These are phyloP conservation scores for Rotaria sp. DNA, from an alignment of 2,888 invertebrate species.

Conservation along the genomic window DNA sequence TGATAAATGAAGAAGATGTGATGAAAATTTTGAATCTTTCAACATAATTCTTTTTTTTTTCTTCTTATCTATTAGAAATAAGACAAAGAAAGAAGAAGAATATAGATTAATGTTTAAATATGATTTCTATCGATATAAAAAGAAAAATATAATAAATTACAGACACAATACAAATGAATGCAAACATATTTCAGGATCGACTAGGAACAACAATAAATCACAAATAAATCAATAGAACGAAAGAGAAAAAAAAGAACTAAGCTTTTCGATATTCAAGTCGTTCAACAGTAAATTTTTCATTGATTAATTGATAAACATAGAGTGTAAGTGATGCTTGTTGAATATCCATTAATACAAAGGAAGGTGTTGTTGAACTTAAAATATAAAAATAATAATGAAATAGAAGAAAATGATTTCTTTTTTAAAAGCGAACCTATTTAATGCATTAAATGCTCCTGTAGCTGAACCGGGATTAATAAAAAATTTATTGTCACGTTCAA, in stretches of 20 bases:
- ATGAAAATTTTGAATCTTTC: not conserved
- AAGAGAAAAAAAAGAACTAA: not conserved
- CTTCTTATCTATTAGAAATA: not conserved
- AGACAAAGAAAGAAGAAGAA: not conserved
- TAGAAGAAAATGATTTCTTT: not conserved
- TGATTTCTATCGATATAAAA: not conserved
- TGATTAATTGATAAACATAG: conserved; percentile 88
- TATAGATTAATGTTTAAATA: not conserved
- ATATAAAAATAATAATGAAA: conserved; percentile 43
- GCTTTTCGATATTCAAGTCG: conserved; percentile 38
- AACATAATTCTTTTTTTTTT: not conserved
- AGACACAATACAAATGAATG: not conserved
- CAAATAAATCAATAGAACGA: not conserved
- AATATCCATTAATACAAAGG: conserved; percentile 97
- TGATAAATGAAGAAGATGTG: not conserved
- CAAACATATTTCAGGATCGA: not conserved
- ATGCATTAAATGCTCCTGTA: conserved; percentile 88
- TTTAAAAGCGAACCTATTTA: conserved; percentile 70
- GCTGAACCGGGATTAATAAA: conserved; percentile 98
- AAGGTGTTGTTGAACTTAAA: conserved; percentile 77
- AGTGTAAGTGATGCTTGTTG: conserved; percentile 94
- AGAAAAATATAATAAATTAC: not conserved
- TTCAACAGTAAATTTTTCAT: conserved; percentile 39
- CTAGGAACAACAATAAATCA: conserved; percentile 11
- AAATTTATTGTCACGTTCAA: conserved; percentile 94